Evolutionary conservation across 2,888 invertebrate species (phyloP).

Genomic region (Argyresthia goedartella): DNA sequence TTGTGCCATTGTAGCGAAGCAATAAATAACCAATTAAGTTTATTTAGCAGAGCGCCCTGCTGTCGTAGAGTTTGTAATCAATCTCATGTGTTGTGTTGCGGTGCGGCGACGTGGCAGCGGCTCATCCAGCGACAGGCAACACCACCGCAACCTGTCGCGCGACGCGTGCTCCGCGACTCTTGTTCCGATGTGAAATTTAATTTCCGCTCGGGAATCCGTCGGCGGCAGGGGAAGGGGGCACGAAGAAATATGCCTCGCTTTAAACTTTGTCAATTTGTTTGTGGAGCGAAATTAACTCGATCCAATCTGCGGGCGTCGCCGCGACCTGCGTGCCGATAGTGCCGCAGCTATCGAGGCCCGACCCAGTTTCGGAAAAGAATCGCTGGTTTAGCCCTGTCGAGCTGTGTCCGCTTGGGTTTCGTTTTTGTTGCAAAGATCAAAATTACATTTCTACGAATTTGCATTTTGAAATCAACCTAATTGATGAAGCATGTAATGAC

Average conservation of each 20-base stretch:
- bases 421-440: too few relatives aligned
- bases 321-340: slow-evolving; percentile 49
- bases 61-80: slow-evolving; percentile 26
- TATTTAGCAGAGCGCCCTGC: neutral
- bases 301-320: slow-evolving; percentile 59
- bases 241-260: slow-evolving; percentile 69
- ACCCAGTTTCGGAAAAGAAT: slow-evolving; percentile 55
- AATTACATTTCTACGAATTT: too few relatives aligned
- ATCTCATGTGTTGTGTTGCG: slow-evolving; percentile 21
- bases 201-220: slow-evolving; percentile 66
- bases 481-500: neutral
- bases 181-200: slow-evolving; percentile 71
- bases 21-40: neutral
- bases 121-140: slow-evolving; percentile 13
- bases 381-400: too few relatives aligned
- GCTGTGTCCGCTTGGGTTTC: too few relatives aligned
- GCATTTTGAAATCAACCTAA: neutral
- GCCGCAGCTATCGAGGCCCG: slow-evolving; percentile 24
- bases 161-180: slow-evolving; percentile 52
- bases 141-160: slow-evolving; percentile 22
- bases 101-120: slow-evolving; percentile 27
- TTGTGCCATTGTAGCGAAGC: neutral
- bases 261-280: slow-evolving; percentile 72
- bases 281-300: slow-evolving; percentile 71
- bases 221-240: slow-evolving; percentile 27